phyloP scores from a whole-genome alignment of 1,140 invertebrate genomes.

The Drosophila chauvacae region DNA sequence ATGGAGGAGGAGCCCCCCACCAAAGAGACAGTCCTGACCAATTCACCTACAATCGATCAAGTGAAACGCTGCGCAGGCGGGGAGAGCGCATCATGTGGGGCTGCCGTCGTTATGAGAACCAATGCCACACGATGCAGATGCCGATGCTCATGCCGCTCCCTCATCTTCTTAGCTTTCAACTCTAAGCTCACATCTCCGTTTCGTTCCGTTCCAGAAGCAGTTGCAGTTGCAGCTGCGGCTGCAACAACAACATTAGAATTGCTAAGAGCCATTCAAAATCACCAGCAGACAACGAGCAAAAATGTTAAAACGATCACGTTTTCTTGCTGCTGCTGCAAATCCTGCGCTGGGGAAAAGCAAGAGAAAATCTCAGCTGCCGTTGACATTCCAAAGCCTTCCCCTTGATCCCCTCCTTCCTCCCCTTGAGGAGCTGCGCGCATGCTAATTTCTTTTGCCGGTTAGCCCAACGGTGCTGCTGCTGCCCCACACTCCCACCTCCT shows the following conservation, averaged over 20 bases:
- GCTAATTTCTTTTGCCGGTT: constrained; percentile 68
- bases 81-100: constrained; percentile 52
- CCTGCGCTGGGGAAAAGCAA: constrained; percentile 19
- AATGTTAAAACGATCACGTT: constrained; percentile 84
- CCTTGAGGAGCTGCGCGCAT: constrained; percentile 56
- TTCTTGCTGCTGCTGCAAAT: constrained; percentile 47
- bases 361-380: constrained; percentile 79
- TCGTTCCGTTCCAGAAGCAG: constrained; percentile 22
- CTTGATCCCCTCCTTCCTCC: neutral
- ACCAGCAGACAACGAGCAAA: constrained; percentile 69
- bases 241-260: constrained; percentile 76
- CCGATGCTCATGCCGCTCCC: constrained; percentile 7
- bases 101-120: constrained; percentile 51
- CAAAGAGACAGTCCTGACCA: constrained; percentile 20
- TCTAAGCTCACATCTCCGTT: constrained; percentile 1
- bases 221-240: constrained; percentile 43
- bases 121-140: constrained; percentile 10
- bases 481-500: neutral
- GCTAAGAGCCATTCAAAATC: constrained; percentile 79
- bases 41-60: constrained; percentile 70
- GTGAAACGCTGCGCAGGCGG: constrained; percentile 45
- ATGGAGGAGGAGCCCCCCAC: neutral
- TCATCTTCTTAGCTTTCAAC: constrained; percentile 6
- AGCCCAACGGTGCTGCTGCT: constrained; percentile 39
- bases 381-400: constrained; percentile 66